Base-by-base conservation (phyloP, 2,888 invertebrate species). In the Xylota segnis region DNA sequence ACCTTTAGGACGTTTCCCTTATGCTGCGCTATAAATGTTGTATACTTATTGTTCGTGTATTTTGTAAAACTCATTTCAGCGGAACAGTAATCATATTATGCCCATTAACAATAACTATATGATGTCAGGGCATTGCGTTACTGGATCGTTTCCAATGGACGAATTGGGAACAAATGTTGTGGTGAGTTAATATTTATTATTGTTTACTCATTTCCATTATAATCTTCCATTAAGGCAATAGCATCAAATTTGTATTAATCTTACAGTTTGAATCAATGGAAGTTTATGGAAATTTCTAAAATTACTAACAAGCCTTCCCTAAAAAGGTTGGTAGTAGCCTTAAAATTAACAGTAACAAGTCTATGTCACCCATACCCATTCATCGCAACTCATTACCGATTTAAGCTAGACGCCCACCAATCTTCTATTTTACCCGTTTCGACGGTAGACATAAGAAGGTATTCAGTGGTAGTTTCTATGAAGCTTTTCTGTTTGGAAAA, bases 111-210 rank as follows among this genome's bases (percentile, higher is more conserved):
- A 68, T 77, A 86, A 77, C 77, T 86, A 86, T 47, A 72, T 86
- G 82, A 86, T 82, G 86, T 82, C 82, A 63, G 86, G 86, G 76
- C 86, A 86, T 82, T 86, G 82, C 40, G 82, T 76, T 72, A 63
- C 76, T 86, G 86, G 86, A 82, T 82, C 86, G 58, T 86, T 86
- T 72, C 68, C 86, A 86, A 82, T 86, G 56, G 86, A 86, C 37
- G 86, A 86, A 77, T 76, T 82, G 82, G 86, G 86, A 68, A 86
- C 86, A 76, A 77, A 82, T 82, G 61, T 61, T 50, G 77, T 77
- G 82, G 86, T 86, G 86, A 82, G 86, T 86, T 71, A 66, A 52
- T 34, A 50, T 18, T 9, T 3, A 16, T 59, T 59, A n/a, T 59
- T 59, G 5, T 54, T 29, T 37, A n/a, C 14, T 16, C 27, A 12